phyloP scores from a whole-genome alignment of 1,140 invertebrate species.

The Paraescarpia echinospica region DNA sequence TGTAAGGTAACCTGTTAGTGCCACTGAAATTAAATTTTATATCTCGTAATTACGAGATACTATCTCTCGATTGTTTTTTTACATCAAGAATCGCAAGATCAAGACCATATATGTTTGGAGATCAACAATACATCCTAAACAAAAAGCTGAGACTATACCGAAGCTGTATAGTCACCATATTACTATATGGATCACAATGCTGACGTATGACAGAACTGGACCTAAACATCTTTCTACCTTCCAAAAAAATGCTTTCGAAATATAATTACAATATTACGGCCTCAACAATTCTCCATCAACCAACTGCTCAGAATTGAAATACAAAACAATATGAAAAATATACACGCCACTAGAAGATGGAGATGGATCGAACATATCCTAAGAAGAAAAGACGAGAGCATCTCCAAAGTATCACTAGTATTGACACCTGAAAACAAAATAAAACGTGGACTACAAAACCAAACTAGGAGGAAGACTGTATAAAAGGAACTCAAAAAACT shows the following conservation, averaged over 20 bases:
- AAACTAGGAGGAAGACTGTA: background rate
- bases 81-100: conserved; percentile 24
- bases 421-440: background rate
- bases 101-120: too few relatives aligned
- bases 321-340: background rate
- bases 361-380: background rate
- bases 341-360: background rate
- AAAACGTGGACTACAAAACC: background rate
- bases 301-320: background rate
- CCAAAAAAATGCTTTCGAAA: background rate
- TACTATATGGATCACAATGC: background rate
- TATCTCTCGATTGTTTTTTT: too few relatives aligned
- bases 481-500: background rate
- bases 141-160: too few relatives aligned
- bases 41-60: too few relatives aligned
- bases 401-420: background rate
- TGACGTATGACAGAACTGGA: background rate
- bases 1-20: too few relatives aligned
- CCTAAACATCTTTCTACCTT: background rate
- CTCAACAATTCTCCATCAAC: background rate
- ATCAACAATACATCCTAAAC: conserved; percentile 1
- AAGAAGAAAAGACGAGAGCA: background rate
- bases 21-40: too few relatives aligned
- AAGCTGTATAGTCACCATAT: background rate
- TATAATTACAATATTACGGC: background rate